Base-by-base conservation (phyloP, 2,113 vertebrate genomes). In the Semicossyphus pulcher region DNA sequence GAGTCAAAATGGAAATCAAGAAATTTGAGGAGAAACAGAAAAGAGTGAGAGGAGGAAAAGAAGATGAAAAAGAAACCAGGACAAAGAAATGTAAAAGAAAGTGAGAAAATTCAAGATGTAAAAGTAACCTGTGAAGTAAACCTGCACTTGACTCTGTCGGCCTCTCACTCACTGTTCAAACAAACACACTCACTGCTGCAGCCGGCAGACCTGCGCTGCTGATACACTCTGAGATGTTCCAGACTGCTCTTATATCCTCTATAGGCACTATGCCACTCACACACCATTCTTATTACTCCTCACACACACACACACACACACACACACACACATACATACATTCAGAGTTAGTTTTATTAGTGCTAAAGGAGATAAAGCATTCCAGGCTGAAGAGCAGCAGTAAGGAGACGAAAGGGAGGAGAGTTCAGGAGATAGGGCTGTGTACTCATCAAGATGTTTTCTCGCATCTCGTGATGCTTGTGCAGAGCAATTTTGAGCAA, bases 211-310 rank as follows among this genome's bases (percentile, higher is more conserved):
- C 57, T 54, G 52, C 45, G 66, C 52, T 53, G 49, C 78, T 90
- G 78, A 91, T 88, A 79, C 58, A 87, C 48, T 58, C 54, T 90
- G 90, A 92, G 89, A 80, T 83, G 75, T 91, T 89, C 88, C 89
- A 93, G 87, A 86, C 63, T 74, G 83, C 67, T 79, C 72, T 60
- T 81, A 90, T 87, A 91, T 91, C 81, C 86, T 83, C 78, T 70
- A 61, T 58, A 54, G 84, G 88, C 85, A 36, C 54, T 26, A 64
- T 41, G 76, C 83, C 84, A 87, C n/a, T 23, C 69, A 57, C 61
- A 68, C 79, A n/a, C n/a, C n/a, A n/a, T n/a, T n/a, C n/a, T n/a
- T n/a, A 63, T 71, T 68, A 52, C 49, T 45, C 31, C 32, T 52
- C 67, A 48, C 49, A 62, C 59, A 58, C 52, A 42, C n/a, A n/a